phyloP scores from a whole-genome alignment of 1,140 invertebrate species.

The Brachionus asplanchnoidis region DNA sequence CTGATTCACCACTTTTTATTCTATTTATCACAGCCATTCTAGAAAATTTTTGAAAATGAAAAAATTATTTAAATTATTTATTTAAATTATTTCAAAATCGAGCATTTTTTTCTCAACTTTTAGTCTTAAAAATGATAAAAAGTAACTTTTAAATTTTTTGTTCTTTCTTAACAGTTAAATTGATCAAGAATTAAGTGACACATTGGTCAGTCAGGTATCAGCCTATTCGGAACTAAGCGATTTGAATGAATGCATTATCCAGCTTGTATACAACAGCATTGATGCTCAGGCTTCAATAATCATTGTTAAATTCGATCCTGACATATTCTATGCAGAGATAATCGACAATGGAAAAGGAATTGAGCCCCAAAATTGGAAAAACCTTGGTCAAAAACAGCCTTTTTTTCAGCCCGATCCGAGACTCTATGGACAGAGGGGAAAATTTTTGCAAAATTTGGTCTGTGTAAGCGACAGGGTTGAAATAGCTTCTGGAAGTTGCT shows the following conservation, averaged over 20 bases:
- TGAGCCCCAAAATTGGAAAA: not conserved
- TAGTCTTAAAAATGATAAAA: not conserved
- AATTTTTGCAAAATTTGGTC: not conserved
- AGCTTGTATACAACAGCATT: not conserved
- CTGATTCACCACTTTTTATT: not conserved
- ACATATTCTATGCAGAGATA: not conserved
- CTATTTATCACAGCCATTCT: not conserved
- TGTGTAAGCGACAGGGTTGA: not conserved
- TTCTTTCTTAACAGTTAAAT: not conserved
- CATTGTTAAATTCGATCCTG: not conserved
- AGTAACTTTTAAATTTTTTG: not conserved
- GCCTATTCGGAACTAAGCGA: not conserved
- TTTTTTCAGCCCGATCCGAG: not conserved
- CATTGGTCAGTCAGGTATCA: not conserved
- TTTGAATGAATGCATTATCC: not conserved
- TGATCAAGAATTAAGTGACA: not conserved
- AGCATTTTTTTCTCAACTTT: conserved; percentile 3
- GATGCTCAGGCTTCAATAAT: not conserved
- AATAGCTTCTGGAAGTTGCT: not conserved
- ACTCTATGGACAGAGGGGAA: not conserved
- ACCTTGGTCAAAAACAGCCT: not conserved
- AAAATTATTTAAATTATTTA: not conserved
- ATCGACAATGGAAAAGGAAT: not conserved
- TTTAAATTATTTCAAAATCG: not conserved
- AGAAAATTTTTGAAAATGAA: not conserved